Conservation (phyloP, 2,888 invertebrate species). For the Phragmatobia fuliginosa region DNA sequence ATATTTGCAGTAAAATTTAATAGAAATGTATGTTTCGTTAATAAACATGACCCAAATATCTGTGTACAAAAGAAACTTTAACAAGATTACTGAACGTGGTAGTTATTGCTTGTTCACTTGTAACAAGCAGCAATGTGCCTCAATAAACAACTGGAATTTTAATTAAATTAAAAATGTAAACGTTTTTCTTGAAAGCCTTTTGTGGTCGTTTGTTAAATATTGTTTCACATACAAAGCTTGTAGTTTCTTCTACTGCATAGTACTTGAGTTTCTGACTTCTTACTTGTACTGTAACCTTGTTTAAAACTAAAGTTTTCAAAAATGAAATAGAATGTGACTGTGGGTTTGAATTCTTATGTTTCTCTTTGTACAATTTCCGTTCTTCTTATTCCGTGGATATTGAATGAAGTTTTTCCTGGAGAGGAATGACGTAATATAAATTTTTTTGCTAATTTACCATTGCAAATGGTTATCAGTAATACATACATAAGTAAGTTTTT, state of each 20-base stretch:
- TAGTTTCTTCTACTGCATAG: constrained; percentile 29
- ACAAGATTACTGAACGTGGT: constrained; percentile 6
- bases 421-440: neutral
- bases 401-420: neutral
- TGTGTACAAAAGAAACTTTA: constrained; percentile 6
- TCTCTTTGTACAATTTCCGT: neutral
- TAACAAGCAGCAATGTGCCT: constrained; percentile 13
- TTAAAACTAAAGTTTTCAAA: constrained; percentile 4
- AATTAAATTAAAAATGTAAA: constrained; percentile 46
- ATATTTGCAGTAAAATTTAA: neutral
- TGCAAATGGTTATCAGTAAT: too few species aligned
- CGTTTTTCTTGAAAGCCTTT: constrained; percentile 38
- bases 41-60: constrained; percentile 3
- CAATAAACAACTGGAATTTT: constrained; percentile 23
- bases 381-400: neutral
- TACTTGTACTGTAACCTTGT: constrained; percentile 17
- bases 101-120: constrained; percentile 18
- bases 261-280: constrained; percentile 15
- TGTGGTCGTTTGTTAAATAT: constrained; percentile 44
- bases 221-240: constrained; percentile 39
- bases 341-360: neutral
- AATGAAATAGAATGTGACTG: constrained; percentile 1
- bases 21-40: neutral
- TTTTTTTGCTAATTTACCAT: neutral
- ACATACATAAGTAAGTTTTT: too few species aligned